Percentiles rank a stretch among this genome's conserved stretches.
These are phyloP conservation scores for Labeo catla DNA, from an alignment of 2,113 vertebrate genomes.

Conservation along the genomic window DNA sequence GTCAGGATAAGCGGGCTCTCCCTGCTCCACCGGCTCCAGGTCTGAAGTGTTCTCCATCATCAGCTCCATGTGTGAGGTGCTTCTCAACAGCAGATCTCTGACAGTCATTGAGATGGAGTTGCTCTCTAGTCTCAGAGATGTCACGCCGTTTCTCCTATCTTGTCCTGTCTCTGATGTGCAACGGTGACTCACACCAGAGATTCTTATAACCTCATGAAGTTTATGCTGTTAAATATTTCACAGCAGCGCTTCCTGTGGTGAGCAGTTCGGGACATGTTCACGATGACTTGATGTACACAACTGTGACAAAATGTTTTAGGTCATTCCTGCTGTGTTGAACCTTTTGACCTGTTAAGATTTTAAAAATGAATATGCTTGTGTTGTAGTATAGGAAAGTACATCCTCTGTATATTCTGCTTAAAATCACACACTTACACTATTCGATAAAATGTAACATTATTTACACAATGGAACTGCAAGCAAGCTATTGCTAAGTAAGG, in stretches of 20 bases:
- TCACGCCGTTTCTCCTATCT: neutral
- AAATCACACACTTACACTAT: neutral
- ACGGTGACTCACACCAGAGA: neutral
- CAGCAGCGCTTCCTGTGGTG: neutral
- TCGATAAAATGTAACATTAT: neutral
- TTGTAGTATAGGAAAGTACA: neutral
- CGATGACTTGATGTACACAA: neutral
- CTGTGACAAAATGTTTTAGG: neutral
- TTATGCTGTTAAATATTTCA: slow-evolving; percentile 4
- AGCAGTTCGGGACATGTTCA: neutral
- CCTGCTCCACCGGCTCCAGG: slow-evolving; percentile 21
- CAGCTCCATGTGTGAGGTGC: neutral
- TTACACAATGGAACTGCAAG: neutral
- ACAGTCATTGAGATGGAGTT: slow-evolving; percentile 12
- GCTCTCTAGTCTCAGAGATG: neutral
- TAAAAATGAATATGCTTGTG: neutral
- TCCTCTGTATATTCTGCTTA: neutral
- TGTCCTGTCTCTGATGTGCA: neutral
- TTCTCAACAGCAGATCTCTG: neutral
- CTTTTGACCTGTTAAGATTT: neutral
- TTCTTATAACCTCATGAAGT: slow-evolving; percentile 10
- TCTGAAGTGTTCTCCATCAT: slow-evolving; percentile 55
- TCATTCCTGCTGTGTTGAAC: neutral
- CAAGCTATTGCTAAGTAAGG: neutral
- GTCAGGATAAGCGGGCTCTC: slow-evolving; percentile 56